Conservation (phyloP, 2,888 invertebrate genomes). For the Catocala fraxini region DNA sequence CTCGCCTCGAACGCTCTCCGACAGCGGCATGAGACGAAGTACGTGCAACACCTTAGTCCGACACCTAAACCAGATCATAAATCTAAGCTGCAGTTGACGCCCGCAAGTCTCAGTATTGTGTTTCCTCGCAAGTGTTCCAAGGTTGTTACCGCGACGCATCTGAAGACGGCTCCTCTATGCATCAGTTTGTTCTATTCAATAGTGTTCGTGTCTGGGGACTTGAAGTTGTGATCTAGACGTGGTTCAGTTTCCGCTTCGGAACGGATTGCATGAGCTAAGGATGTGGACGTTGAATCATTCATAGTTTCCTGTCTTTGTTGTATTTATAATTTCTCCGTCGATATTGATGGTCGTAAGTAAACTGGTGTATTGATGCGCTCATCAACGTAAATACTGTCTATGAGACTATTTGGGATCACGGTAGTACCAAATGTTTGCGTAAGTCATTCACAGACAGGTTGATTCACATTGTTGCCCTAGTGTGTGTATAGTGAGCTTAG, state of each 20-base stretch:
- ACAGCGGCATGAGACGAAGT: conserved; percentile 83
- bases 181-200: conserved; percentile 34
- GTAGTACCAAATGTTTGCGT: conserved; percentile 34
- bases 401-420: conserved; percentile 38
- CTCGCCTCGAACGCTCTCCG: conserved; percentile 73
- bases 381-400: conserved; percentile 39
- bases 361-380: conserved; percentile 36
- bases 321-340: conserved; percentile 55
- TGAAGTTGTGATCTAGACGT: conserved; percentile 41
- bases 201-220: conserved; percentile 37
- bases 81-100: conserved; percentile 57
- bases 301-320: conserved; percentile 69
- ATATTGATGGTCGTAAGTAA: conserved; percentile 40
- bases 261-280: conserved; percentile 65
- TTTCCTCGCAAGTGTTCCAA: conserved; percentile 44
- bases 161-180: conserved; percentile 42
- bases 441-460: conserved; percentile 44
- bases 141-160: conserved; percentile 31
- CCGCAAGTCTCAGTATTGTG: conserved; percentile 55
- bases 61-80: conserved; percentile 67
- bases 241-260: conserved; percentile 58
- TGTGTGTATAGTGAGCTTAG: conserved; percentile 38
- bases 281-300: conserved; percentile 68
- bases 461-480: conserved; percentile 41
- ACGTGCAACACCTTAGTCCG: conserved; percentile 69